Percentiles rank a stretch among this genome's conserved stretches.
These are phyloP conservation scores for Drosophila subsilvestris DNA, from an alignment of 2,888 invertebrate species.

Conservation along the genomic window DNA sequence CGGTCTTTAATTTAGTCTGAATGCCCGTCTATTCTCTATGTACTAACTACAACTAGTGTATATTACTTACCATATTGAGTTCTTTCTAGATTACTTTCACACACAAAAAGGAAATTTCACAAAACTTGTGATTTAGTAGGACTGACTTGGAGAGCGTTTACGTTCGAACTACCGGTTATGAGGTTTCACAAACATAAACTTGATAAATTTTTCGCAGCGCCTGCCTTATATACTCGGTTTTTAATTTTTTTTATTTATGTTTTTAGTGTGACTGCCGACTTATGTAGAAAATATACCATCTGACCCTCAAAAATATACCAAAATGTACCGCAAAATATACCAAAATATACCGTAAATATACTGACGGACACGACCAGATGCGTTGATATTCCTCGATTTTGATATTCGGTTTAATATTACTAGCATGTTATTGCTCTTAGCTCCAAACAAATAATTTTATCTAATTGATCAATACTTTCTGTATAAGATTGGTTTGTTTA, in stretches of 20 bases:
- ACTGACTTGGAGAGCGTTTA: slow-evolving; percentile 67
- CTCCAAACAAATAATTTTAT: no score
- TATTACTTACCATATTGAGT: slow-evolving; percentile 82
- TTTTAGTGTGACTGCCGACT: background rate
- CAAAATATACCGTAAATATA: no score
- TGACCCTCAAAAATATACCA: no score
- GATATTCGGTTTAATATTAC: no score
- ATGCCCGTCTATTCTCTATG: background rate
- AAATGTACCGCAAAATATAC: no score
- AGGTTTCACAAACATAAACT: slow-evolving; percentile 89
- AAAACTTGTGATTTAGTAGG: slow-evolving; percentile 53
- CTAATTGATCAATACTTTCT: no score
- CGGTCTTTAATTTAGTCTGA: background rate
- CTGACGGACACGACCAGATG: no score
- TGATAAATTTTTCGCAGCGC: slow-evolving; percentile 83
- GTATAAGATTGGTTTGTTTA: no score
- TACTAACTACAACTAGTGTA: background rate
- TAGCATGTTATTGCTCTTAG: accelerated
- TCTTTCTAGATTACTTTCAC: slow-evolving; percentile 67
- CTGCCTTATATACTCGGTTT: slow-evolving; percentile 86
- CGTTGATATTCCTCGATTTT: no score
- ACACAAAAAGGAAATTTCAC: slow-evolving; percentile 76
- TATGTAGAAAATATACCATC: no score
- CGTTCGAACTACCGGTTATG: slow-evolving; percentile 88
- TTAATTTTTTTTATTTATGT: slow-evolving; percentile 12